Base-by-base conservation (phyloP, 2,797 vertebrate species). In the Sphenopsis melanotis region DNA sequence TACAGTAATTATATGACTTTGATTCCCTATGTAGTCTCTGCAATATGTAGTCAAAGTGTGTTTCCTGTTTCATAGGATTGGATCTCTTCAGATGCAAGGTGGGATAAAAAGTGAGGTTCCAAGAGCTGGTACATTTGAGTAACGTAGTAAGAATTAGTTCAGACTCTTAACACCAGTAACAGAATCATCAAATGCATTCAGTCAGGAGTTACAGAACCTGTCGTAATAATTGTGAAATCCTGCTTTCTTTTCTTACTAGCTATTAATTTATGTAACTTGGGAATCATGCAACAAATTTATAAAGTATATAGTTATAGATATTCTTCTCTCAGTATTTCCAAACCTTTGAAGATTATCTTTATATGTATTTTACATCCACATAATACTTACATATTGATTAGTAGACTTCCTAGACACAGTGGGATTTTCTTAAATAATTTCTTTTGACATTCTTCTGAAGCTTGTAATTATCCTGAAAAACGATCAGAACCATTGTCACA, bases 371-470 rank as follows among this genome's bases (percentile, higher is more conserved):
- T 77, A 44, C 41, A 42, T 32, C 30, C 27, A 66, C 15, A 8
- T 61, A 59, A 29, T 81, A 60, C 44, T 79, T 87, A 69, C 87
- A 53, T 56, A 68, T 42, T 60, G n/a, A 53, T 60, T 8, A 61
- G 15, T 29, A 53, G 30, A 83, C 46, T 66, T 70, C 15, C 39
- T 63, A n/a, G 50, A 34, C 4, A 4, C 15, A 79, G 29, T 22
- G 9, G 15, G 2, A 1, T 69, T 90, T 83, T 92, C 12, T 39
- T 19, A 27, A 87, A 61, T 85, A 3, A 47, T 93, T 61, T 79
- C 17, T 83, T 57, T 92, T 29, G 12, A 3, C 3, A 0, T 98
- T 78, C 90, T 91, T 94, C 90, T 34, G 4, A 93, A 98, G 97
- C 88, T 78, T 76, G 0, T 29, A 3, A 50, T 70, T 87, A 94